Evolutionary conservation across 1,140 invertebrate genomes (phyloP), one percentile per base, ranked within the genome.

Genomic region (Drosophila erecta): DNA sequence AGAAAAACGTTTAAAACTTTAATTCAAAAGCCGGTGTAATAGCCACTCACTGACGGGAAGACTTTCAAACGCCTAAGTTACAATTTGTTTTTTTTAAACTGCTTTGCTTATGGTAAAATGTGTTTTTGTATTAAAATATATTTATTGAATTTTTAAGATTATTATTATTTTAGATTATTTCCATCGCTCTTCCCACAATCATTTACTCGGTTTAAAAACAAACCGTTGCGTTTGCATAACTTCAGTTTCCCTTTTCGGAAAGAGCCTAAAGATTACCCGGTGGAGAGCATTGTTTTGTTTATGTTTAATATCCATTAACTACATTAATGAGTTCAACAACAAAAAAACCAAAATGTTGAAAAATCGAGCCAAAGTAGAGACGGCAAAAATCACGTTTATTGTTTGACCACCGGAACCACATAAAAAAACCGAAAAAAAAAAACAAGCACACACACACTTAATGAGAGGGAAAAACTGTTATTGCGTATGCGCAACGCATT

Each of bases 261-360:
- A 46, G 40, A 20, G 3, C 7, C 40, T 3, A 20, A 20, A 17
- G 27, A 44, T 35, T 11, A 20, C 22, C 22, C 30, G n/a, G 2
- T n/a, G 20, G 3, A 40, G 41, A 37, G 17, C 37, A 59, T 74
- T 81, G 76, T 60, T 75, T 74, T 78, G 57, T 76, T 86, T 81
- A 60, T 87, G 74, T 81, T 86, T 87, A 75, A 81, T 86, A 81
- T 79, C 78, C 83, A 87, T 86, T 86, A 87, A 87, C 69, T 74
- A 80, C 73, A 81, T 70, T 86, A 86, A 86, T 86, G 83, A 81
- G 78, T 75, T 71, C 67, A 74, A 62, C 49, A 47, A 61, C 7
- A 27, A 27, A 30, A 30, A 30, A 30, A 30, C 8, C 30, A 8
- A 30, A 60, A 60, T 37, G 24, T 38, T 44, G 30, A 24, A 27